phyloP scores from a whole-genome alignment of 2,888 invertebrate species.

The Lithosia quadra region DNA sequence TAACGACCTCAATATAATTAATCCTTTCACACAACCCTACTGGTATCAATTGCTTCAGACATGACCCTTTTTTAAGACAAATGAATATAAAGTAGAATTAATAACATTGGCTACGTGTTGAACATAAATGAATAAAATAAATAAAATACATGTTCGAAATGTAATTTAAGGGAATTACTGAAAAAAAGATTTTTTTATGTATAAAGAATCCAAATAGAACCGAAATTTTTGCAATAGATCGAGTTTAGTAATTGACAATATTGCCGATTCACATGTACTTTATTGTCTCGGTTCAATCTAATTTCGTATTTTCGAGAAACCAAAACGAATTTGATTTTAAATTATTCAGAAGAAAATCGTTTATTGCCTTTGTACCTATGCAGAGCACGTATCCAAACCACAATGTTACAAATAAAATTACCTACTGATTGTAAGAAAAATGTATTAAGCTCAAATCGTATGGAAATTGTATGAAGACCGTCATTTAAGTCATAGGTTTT shows the following conservation, averaged over 20 bases:
- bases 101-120: not conserved
- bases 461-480: conserved; percentile 2
- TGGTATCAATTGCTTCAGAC: not conserved
- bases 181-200: too few relatives aligned
- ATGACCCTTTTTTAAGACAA: not conserved
- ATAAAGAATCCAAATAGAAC: not conserved
- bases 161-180: not conserved
- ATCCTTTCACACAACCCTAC: not conserved
- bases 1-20: not conserved
- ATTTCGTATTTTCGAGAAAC: conserved; percentile 44
- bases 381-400: conserved; percentile 37
- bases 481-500: not conserved
- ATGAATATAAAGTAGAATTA: not conserved
- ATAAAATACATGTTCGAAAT: not conserved
- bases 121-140: not conserved
- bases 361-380: conserved; percentile 32
- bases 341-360: conserved; percentile 40
- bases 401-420: conserved; percentile 23
- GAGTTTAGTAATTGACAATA: not conserved
- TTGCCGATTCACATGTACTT: conserved; percentile 21
- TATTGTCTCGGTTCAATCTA: conserved; percentile 39
- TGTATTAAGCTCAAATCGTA: not conserved
- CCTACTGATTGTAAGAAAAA: conserved; percentile 22
- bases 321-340: conserved; percentile 46
- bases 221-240: not conserved